phyloP scores from a whole-genome alignment of 2,113 vertebrate species.

The Phasianus colchicus region DNA sequence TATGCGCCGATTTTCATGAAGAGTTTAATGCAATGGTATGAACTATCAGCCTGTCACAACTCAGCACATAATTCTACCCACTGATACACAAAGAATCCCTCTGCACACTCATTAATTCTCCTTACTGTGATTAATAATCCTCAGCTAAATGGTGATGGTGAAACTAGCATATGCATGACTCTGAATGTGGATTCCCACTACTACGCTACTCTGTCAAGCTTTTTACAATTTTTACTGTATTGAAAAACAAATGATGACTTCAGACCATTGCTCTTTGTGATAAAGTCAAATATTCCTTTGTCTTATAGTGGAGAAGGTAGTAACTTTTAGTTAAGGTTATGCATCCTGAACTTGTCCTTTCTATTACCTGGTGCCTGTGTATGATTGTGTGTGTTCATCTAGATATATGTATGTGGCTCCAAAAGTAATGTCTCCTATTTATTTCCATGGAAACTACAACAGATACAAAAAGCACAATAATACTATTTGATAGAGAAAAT shows the following conservation, averaged over 20 bases:
- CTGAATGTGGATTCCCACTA: not conserved
- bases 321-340: not conserved
- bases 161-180: not conserved
- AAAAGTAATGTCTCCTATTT: not conserved
- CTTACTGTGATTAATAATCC: not conserved
- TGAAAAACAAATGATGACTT: not conserved
- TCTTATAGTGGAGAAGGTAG: not conserved
- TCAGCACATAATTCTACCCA: not conserved
- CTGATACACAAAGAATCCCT: not conserved
- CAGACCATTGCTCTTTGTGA: not conserved
- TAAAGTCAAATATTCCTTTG: not conserved
- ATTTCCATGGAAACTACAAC: not conserved
- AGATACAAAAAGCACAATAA: not conserved
- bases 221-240: fast-evolving
- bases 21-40: constrained; percentile 9
- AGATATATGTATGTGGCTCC: not conserved
- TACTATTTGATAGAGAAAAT: not conserved
- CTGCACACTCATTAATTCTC: not conserved
- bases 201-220: not conserved
- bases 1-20: constrained; percentile 8
- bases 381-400: not conserved
- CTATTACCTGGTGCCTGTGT: not conserved
- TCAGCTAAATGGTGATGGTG: not conserved
- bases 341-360: not conserved
- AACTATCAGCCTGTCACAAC: constrained; percentile 3